Base-by-base conservation (phyloP, 2,113 vertebrate species). In the Dinomys branickii region DNA sequence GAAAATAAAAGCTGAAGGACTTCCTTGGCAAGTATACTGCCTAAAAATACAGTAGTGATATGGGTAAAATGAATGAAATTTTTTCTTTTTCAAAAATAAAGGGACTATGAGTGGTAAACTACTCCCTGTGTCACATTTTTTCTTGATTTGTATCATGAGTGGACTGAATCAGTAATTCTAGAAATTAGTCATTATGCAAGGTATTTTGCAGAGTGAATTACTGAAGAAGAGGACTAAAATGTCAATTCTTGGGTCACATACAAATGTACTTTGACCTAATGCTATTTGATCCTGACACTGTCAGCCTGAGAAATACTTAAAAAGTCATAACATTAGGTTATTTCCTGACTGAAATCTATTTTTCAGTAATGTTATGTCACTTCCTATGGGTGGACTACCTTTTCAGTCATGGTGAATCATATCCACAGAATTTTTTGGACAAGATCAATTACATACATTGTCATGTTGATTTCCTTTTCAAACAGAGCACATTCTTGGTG, bases 31-130 rank as follows among this genome's bases (percentile, higher is more conserved):
- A 95, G 98, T 97, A 19, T 97, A 97, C 98, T 98, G 97, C 98
- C 98, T 98, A 96, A 97, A 98, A 98, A 97, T 97, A 98, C 98
- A 98, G 98, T 98, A 98, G 98, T 98, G 98, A 98, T 98, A 98
- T 99, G 98, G 96, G 98, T 97, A 98, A 97, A 98, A 98, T 97
- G 98, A 98, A 98, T 96, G 78, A 98, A 99, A 98, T 91, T 95
- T 97, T 30, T 77, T 98, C 98, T 97, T 97, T 98, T 98, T 98
- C 97, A 17, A 77, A 30, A 7, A 28, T 50, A 50, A 77, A 77
- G 28, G 84, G n/a, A 73, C 65, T 65, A 41, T 9, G 26, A 24
- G 61, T 84, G 5, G 0, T 77, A 67, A 63, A 67, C 26, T 63
- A 65, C 22, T 94, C 63, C 44, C 8, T 47, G 17, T 44, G 0